Evolutionary conservation across 2,797 vertebrate species (phyloP), one percentile per base, ranked within the genome.

Genomic region (Huso huso): DNA sequence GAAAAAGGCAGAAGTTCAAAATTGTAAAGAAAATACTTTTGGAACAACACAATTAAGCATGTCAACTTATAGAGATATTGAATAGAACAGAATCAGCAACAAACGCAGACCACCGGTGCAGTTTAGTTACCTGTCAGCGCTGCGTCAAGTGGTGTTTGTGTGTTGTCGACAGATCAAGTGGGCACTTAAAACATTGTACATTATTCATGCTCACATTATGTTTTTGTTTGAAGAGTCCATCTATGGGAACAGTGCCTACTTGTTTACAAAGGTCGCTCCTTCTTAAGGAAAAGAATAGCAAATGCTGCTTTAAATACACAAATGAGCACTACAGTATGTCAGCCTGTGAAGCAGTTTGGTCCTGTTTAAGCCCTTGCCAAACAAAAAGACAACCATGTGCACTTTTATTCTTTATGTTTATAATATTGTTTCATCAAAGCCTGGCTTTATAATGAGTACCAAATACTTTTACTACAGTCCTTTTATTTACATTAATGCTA

Each of bases 151-250:
- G 12, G 59, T 52, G 66, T 52, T 61, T 52, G 10, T 52, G 49
- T 62, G 5, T 62, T 15, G 49, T 15, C n/a, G 49, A 12, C n/a
- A 62, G 66, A 37, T 18, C 7, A 7, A 58, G 55, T 13, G 48
- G 61, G 13, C 59, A 15, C 66, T 62, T 57, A 13, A 13, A 67
- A 61, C 11, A 9, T 13, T 9, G 58, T 57, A 12, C 49, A 61
- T 67, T 67, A 51, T 62, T 6, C 11, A 62, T 11, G 58, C 59
- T 62, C 66, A 67, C 9, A 62, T 67, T 49, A 67, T 62, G 11
- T 49, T 49, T 60, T 61, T 66, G 57, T 59, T 23, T 49, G 65
- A 61, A 9, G 13, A 15, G 49, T 53, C 57, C 58, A 66, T 66
- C 55, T 13, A 48, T n/a, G 49, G 66, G 66, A 62, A 50, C 48